Base-by-base conservation (phyloP, 2,888 invertebrate species). In the Schrankia costaestrigalis region DNA sequence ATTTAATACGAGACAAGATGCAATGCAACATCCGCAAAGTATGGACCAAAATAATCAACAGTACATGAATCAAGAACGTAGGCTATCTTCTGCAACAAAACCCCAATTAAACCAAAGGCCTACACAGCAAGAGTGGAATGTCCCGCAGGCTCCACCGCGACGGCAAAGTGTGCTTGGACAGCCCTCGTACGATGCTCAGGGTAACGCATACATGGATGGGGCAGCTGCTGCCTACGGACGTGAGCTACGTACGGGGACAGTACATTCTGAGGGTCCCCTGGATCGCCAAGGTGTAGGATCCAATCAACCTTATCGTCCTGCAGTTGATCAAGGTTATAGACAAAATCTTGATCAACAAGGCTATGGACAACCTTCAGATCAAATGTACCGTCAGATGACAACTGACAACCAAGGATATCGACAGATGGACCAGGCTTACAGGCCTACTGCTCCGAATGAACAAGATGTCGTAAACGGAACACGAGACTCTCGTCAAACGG, bases 281-380 rank as follows among this genome's bases (percentile, higher is more conserved):
- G 76, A 74, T 24, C 63, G 72, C 37, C 73, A 74, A 58, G 47
- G 57, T 19, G 55, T 64, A 41, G 48, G 58, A 26, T 52, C 64
- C 12, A 80, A 78, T 47, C 55, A 68, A 34, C 77, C 58, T 45
- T 73, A 71, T 49, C 65, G 72, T 31, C 62, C 70, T 38, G 62
- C 71, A 8, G 68, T 68, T 23, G 79, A 79, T 35, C 78, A 79
- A 55, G 69, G 57, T 17, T 80, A 81, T 44, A 63, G 78, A 26
- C 78, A 78, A 63, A 52, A 67, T 10, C 62, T 72, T 14, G 70
- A 90, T 51, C 69, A 89, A 63, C 78, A 91, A 55, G 85, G 80
- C 47, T 90, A 90, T 14, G 74, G 87, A 51, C 84, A 88, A 46
- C 74, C 83, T 1, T 28, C 38, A 10, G 60, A 61, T 11, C 64